Conservation (phyloP, 2,797 vertebrate species). For the Trichosurus vulpecula region DNA sequence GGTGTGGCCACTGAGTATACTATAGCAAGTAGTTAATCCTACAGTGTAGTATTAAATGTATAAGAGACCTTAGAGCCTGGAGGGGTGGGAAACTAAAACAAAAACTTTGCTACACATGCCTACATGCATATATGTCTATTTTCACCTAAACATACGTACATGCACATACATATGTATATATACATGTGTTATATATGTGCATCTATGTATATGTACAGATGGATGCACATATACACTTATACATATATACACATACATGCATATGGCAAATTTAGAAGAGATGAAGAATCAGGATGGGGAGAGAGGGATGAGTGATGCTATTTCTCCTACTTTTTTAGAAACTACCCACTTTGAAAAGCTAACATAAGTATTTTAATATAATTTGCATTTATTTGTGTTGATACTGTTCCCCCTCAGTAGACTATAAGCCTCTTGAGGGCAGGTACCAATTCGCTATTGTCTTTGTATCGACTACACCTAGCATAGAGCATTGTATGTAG, state of each 20-base stretch:
- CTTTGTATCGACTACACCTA: neutral
- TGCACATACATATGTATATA: too few relatives aligned
- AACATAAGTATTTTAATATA: neutral
- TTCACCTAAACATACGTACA: too few relatives aligned
- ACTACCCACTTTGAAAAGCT: neutral
- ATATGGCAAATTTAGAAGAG: neutral
- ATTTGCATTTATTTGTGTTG: neutral
- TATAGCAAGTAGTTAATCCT: neutral
- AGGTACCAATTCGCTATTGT: neutral
- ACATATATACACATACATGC: too few relatives aligned
- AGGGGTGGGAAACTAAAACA: neutral
- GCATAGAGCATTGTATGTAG: neutral
- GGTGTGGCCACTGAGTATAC: neutral
- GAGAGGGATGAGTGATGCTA: neutral
- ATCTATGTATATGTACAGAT: too few relatives aligned
- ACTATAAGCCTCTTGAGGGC: neutral
- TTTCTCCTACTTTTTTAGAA: neutral
- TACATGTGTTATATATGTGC: accelerated
- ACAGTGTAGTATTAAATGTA: neutral
- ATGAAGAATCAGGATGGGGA: neutral
- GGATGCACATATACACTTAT: neutral
- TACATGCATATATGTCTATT: too few relatives aligned
- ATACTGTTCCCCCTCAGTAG: neutral
- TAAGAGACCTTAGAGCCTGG: neutral
- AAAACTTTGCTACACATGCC: neutral